These are phyloP conservation scores for Ophiothrix spiculata DNA, from an alignment of 35 echinoderm and acorn worm genomes.

Conservation along the genomic window DNA sequence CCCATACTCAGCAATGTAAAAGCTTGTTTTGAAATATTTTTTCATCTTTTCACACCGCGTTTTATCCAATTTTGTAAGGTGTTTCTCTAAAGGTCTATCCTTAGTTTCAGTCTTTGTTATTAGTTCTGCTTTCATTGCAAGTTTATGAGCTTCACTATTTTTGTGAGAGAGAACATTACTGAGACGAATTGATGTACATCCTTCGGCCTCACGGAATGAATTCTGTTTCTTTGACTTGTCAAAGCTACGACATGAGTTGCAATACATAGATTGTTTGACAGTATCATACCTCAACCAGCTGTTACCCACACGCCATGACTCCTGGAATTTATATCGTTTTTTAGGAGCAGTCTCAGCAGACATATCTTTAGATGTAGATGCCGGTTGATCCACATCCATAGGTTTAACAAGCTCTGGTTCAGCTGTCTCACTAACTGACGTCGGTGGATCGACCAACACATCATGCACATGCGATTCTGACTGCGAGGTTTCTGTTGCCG, in stretches of 20 bases:
- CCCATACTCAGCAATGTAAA: constrained; percentile 16
- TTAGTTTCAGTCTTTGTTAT: constrained; percentile 6
- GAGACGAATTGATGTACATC: background rate
- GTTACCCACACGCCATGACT: background rate
- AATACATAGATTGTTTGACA: background rate
- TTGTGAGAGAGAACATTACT: background rate
- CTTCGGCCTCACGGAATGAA: background rate
- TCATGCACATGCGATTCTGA: too few relatives aligned
- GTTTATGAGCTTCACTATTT: background rate
- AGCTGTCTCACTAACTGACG: too few relatives aligned
- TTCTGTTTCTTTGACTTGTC: background rate
- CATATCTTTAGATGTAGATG: too few relatives aligned
- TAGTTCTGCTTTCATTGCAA: background rate
- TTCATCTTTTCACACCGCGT: constrained; percentile 5
- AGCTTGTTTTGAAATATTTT: constrained; percentile 3
- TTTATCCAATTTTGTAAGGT: constrained; percentile 18
- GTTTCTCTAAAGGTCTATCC: constrained; percentile 13
- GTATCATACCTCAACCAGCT: background rate
- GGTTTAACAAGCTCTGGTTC: too few relatives aligned
- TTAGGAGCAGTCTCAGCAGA: too few relatives aligned
- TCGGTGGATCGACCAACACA: too few relatives aligned
- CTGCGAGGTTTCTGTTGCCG: too few relatives aligned
- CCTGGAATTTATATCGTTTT: background rate
- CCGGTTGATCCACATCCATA: too few relatives aligned
- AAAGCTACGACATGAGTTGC: background rate